These are phyloP conservation scores for Morus bassanus DNA, from an alignment of 2,797 vertebrate genomes.

Conservation along the genomic window DNA sequence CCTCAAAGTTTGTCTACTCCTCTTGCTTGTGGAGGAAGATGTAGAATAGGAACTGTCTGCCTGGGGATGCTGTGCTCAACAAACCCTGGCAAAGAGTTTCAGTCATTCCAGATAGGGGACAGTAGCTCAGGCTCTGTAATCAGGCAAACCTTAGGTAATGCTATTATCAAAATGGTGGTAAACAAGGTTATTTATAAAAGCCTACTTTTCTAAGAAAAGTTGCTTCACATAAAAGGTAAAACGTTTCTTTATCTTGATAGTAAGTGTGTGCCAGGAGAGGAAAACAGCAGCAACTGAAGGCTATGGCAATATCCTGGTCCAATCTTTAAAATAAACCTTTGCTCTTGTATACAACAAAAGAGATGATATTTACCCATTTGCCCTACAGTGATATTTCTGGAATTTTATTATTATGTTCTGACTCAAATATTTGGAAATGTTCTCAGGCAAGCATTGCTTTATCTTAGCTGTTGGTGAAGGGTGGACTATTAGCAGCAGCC, in stretches of 20 bases:
- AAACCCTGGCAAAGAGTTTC: not conserved
- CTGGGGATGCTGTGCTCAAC: not conserved
- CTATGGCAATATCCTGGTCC: not conserved
- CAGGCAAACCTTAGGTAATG: not conserved
- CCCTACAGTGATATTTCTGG: not conserved
- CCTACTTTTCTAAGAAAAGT: not conserved
- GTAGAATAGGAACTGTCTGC: not conserved
- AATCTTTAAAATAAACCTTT: not conserved
- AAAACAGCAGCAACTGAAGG: not conserved
- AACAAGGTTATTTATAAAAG: not conserved
- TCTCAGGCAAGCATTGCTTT: not conserved
- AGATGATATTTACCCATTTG: not conserved
- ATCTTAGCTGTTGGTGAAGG: not conserved
- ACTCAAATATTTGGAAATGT: not conserved
- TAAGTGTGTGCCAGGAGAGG: not conserved
- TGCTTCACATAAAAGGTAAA: not conserved
- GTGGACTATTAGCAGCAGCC: not conserved
- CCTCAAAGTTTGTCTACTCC: not conserved
- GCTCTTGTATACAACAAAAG: not conserved
- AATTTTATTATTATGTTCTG: not conserved
- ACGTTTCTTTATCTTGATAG: not conserved
- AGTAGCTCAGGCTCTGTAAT: not conserved
- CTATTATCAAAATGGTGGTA: not conserved
- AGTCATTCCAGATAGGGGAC: not conserved
- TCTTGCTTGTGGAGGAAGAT: not conserved